Evolutionary conservation across 2,888 invertebrate genomes (phyloP).

Genomic region (Elysia crispata): DNA sequence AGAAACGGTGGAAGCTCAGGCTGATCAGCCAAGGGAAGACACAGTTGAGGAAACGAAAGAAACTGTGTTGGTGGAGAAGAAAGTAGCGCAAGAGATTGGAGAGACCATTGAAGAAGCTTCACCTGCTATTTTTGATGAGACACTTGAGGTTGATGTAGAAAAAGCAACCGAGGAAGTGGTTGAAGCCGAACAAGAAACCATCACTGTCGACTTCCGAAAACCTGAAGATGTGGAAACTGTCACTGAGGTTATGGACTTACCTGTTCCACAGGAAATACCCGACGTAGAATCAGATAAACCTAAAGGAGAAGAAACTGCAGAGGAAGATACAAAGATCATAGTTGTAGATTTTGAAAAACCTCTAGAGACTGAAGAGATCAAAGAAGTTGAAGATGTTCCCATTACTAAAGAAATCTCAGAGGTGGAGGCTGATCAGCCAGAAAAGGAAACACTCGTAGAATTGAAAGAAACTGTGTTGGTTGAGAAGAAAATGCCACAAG

Average conservation of each 20-base stretch:
- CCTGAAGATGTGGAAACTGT: constrained; percentile 46
- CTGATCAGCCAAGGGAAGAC: constrained; percentile 34
- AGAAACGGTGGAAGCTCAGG: constrained; percentile 49
- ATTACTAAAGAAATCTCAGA: constrained; percentile 38
- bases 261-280: constrained; percentile 42
- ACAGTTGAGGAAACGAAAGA: constrained; percentile 39
- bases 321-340: constrained; percentile 50
- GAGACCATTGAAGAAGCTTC: constrained; percentile 30
- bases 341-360: constrained; percentile 38
- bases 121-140: constrained; percentile 17
- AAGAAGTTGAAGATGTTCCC: constrained; percentile 35
- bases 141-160: constrained; percentile 28
- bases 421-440: constrained; percentile 51
- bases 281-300: constrained; percentile 22
- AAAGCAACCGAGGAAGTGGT: constrained; percentile 41
- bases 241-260: constrained; percentile 27
- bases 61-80: constrained; percentile 48
- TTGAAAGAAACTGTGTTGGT: neutral
- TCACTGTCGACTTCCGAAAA: constrained; percentile 48
- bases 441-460: constrained; percentile 51
- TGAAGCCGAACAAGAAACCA: constrained; percentile 34
- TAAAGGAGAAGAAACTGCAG: constrained; percentile 44
- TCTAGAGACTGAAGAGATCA: constrained; percentile 44
- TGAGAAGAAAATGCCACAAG: constrained; percentile 1
- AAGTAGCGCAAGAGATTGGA: constrained; percentile 34